Evolutionary conservation across 2,888 invertebrate genomes (phyloP), one percentile per base, ranked within the genome.

Genomic region (Pherbina coryleti): DNA sequence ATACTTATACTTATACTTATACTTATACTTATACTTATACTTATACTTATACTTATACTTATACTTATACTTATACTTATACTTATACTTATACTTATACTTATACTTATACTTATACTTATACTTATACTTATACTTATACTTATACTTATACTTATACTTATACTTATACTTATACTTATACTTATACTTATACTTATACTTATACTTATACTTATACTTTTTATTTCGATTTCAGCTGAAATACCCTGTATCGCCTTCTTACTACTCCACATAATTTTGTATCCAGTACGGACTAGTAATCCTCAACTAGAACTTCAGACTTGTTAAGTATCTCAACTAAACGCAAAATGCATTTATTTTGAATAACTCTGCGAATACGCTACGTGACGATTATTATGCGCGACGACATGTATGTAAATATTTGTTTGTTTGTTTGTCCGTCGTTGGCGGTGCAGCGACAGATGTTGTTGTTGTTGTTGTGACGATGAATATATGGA

Each of bases 241-340:
- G 14, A 14, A 66, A 22, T 37, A 34, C 34, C 67, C 67, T 67
- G 67, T 67, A 67, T 67, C 37, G 44, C 19, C 37, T n/a, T 11
- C 11, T 2, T 44, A 2, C 44, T 37, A 7, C 44, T 11, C 44
- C 44, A 14, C 44, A 11, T 11, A 44, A n/a, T n/a, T n/a, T 3
- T 44, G 7, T 11, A 44, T 67, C 22, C 4, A 44, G 11, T 67
- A 49, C 11, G 22, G 17, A 28, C 3, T 51, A 51, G 51, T 69
- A 69, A 69, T 69, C 69, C 69, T 51, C 51, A 51, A 49, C 69
- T 49, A 51, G 49, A 69, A 69, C 69, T 69, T 49, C 69, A 69
- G 49, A 69, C 49, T 69, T 67, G 44, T 67, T 51, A 69, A 69
- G 69, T 69, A 69, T 69, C 69, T 69, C 69, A 69, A 51, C 51